Conservation (phyloP, 2,797 vertebrate genomes). For the Emydoidea blandingii region DNA sequence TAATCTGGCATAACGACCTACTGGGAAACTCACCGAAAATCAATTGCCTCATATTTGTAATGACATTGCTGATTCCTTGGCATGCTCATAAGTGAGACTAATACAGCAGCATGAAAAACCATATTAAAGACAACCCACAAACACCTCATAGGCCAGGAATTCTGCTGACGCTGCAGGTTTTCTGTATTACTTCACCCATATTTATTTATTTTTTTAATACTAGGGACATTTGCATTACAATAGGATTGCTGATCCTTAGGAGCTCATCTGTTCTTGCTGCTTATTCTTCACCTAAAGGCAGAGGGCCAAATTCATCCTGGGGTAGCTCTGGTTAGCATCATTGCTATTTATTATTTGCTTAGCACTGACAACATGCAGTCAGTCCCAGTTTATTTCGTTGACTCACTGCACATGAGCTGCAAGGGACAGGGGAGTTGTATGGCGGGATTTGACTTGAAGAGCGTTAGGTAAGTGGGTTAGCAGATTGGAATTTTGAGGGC, state of each 20-base stretch:
- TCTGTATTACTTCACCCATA: rapidly evolving
- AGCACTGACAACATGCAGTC: neutral
- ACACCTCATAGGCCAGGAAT: neutral
- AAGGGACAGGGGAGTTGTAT: neutral
- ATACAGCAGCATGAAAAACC: neutral
- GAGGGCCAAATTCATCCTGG: neutral
- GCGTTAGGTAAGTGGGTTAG: neutral
- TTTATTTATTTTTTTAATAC: too few species aligned
- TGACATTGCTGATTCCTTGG: neutral
- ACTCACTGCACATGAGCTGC: neutral
- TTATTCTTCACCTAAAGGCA: neutral
- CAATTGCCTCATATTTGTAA: neutral
- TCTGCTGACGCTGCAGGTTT: neutral
- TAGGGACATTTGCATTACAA: neutral
- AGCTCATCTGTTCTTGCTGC: neutral
- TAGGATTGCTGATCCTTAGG: neutral
- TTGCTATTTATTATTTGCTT: neutral
- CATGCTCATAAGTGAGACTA: neutral
- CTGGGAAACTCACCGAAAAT: rapidly evolving
- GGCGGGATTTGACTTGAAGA: neutral
- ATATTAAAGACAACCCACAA: neutral
- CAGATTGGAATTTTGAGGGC: neutral
- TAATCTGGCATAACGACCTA: rapidly evolving
- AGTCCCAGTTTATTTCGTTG: neutral
- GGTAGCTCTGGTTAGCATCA: neutral